Conservation (phyloP, 2,113 vertebrate species). For the Rhinogobius similis region DNA sequence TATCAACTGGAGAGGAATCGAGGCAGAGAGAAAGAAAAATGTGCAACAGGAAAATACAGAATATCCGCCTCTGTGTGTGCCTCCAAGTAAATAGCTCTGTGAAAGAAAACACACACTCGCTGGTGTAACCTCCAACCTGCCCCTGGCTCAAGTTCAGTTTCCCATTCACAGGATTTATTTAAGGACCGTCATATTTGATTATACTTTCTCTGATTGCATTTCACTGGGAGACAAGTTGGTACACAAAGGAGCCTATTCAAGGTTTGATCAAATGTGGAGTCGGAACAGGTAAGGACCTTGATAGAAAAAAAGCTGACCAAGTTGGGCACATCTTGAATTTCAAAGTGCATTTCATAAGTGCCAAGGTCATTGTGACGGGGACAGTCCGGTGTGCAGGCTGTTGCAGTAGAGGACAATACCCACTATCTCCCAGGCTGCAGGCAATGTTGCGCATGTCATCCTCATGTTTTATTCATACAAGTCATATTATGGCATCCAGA, state of each 20-base stretch:
- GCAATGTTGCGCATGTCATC: constrained; percentile 67
- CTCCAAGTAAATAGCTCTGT: constrained; percentile 34
- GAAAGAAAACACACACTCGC: constrained; percentile 27
- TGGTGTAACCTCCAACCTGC: constrained; percentile 44
- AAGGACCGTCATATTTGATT: constrained; percentile 29
- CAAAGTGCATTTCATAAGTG: constrained; percentile 45
- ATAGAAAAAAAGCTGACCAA: constrained; percentile 7
- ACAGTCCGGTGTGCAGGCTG: constrained; percentile 43
- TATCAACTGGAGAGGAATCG: constrained; percentile 50
- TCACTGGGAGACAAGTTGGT: constrained; percentile 14
- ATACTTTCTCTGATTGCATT: constrained; percentile 37
- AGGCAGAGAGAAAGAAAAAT: constrained; percentile 45
- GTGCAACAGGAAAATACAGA: constrained; percentile 46
- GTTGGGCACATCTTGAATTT: constrained; percentile 35
- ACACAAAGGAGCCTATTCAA: constrained; percentile 31
- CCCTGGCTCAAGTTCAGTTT: constrained; percentile 28
- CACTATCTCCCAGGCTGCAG: constrained; percentile 68
- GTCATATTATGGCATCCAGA: constrained; percentile 71
- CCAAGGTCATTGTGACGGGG: constrained; percentile 57
- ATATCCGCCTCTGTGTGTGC: constrained; percentile 30
- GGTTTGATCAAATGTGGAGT: constrained; percentile 33
- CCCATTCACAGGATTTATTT: constrained; percentile 35
- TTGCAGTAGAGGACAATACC: constrained; percentile 57
- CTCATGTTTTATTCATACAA: constrained; percentile 74
- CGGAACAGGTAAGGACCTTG: constrained; percentile 39